Evolutionary conservation across 2,797 vertebrate genomes (phyloP), one percentile per base, ranked within the genome.

Genomic region (Champsocephalus gunnari): DNA sequence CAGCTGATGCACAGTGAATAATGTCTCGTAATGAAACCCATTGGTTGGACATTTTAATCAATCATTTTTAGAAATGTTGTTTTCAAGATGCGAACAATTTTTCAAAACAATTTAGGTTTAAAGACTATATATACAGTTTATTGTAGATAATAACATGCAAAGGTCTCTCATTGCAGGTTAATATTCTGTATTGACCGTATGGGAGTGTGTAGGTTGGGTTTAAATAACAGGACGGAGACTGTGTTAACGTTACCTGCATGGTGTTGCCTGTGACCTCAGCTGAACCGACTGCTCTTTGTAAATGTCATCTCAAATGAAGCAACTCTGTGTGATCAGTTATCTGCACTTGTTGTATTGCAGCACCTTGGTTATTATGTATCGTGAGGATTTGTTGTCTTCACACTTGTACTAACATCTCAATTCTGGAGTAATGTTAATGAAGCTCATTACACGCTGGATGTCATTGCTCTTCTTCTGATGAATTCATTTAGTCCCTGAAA

Each of bases 401-500:
- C 53, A 57, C 63, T 60, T 8, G 17, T 49, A 63, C 79, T 62
- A 67, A 73, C 67, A 82, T 74, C 62, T 66, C 34, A 75, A 70
- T 66, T 44, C 34, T 51, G 12, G 53, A 61, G 51, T 65, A 41
- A 75, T 69, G 38, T 53, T 64, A 70, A 76, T 38, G 49, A 66
- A 49, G 43, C 56, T 75, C 34, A 75, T 79, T 73, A 66, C 43
- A 44, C 0, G 4, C 75, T 80, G 57, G 53, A 24, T 47, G 55
- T 58, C 48, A 43, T 60, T 24, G 66, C 48, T 72, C 47, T 82
- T 24, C 16, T 77, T 69, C 63, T 67, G 64, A 58, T 62, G 32
- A 78, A 78, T 79, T 41, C 49, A 77, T 75, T 55, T 28, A 47
- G n/a, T 69, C 69, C 34, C 16, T 67, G 17, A 74, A 79, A 66